phyloP scores from a whole-genome alignment of 2,888 invertebrate species.

The Athripsodes cinereus region DNA sequence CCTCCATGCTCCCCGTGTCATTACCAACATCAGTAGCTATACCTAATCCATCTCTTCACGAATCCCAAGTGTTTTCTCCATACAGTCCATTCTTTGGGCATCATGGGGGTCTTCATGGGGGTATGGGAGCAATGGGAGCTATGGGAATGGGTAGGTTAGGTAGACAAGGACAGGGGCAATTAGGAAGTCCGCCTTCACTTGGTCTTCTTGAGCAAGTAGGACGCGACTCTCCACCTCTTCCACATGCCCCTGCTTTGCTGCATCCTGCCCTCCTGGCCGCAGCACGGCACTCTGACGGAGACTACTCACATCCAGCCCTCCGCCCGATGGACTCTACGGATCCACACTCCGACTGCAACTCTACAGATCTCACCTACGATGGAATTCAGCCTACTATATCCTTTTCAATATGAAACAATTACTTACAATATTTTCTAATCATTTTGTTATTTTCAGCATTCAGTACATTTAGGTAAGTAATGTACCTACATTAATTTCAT shows the following conservation, averaged over 20 bases:
- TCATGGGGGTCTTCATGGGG: constrained; percentile 38
- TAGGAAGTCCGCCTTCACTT: constrained; percentile 57
- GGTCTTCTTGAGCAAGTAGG: constrained; percentile 54
- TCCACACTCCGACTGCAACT: constrained; percentile 85
- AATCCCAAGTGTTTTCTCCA: constrained; percentile 88
- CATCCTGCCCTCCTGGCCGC: constrained; percentile 81
- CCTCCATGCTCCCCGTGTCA: constrained; percentile 81
- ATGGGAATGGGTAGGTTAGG: constrained; percentile 29
- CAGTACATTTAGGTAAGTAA: too few species aligned
- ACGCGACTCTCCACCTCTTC: constrained; percentile 78
- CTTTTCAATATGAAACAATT: constrained; percentile 61
- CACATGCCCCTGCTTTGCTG: constrained; percentile 77
- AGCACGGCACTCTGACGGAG: constrained; percentile 77
- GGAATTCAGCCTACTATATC: constrained; percentile 94
- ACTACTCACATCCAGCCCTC: constrained; percentile 53
- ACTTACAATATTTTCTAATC: background rate
- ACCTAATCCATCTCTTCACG: constrained; percentile 91
- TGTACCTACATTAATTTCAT: too few species aligned
- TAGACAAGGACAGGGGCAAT: constrained; percentile 32
- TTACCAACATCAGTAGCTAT: constrained; percentile 95
- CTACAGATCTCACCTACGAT: constrained; percentile 86
- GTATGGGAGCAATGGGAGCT: constrained; percentile 31
- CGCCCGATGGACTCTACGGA: constrained; percentile 75
- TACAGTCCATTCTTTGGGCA: constrained; percentile 84
- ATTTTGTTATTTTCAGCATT: background rate